Percentiles rank a stretch among this genome's conserved stretches.
Evolutionary conservation across 1,140 invertebrate genomes (phyloP).

Genomic region (Microvelia longipes): DNA sequence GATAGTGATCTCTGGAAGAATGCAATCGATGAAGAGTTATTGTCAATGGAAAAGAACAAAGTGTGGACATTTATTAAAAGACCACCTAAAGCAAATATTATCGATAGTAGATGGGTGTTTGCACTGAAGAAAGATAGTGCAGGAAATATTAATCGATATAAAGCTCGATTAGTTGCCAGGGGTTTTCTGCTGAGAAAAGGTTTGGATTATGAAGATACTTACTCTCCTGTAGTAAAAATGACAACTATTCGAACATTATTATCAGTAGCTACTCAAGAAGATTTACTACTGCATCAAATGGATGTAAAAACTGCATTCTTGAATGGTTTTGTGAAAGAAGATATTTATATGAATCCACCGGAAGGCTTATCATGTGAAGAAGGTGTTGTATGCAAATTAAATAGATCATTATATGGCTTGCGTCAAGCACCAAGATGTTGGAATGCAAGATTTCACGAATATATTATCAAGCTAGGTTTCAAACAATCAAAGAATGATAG

Average conservation of each 20-base stretch:
- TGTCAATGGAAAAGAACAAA: constrained; percentile 16
- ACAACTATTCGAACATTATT: constrained; percentile 25
- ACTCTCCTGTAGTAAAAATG: constrained; percentile 24
- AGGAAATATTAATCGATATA: constrained; percentile 14
- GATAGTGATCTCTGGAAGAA: constrained; percentile 16
- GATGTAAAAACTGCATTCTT: constrained; percentile 32
- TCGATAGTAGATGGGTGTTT: constrained; percentile 19
- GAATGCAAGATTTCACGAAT: constrained; percentile 17
- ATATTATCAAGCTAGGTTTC: not conserved
- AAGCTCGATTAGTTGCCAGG: constrained; percentile 26
- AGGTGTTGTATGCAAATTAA: constrained; percentile 21
- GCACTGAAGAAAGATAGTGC: constrained; percentile 10
- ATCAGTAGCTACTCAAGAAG: constrained; percentile 19
- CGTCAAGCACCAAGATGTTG: constrained; percentile 27
- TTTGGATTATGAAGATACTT: constrained; percentile 23
- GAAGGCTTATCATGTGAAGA: constrained; percentile 20
- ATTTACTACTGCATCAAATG: constrained; percentile 22
- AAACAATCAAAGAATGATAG: not conserved
- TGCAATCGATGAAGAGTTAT: constrained; percentile 21
- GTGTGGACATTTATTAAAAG: constrained; percentile 14
- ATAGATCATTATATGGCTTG: constrained; percentile 28
- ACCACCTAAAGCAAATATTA: constrained; percentile 14
- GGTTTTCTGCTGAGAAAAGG: constrained; percentile 19
- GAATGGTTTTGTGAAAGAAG: constrained; percentile 29
- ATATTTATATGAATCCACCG: constrained; percentile 30